These are phyloP conservation scores for Platerodrilus igneus DNA, from an alignment of 2,888 invertebrate species.

Conservation along the genomic window DNA sequence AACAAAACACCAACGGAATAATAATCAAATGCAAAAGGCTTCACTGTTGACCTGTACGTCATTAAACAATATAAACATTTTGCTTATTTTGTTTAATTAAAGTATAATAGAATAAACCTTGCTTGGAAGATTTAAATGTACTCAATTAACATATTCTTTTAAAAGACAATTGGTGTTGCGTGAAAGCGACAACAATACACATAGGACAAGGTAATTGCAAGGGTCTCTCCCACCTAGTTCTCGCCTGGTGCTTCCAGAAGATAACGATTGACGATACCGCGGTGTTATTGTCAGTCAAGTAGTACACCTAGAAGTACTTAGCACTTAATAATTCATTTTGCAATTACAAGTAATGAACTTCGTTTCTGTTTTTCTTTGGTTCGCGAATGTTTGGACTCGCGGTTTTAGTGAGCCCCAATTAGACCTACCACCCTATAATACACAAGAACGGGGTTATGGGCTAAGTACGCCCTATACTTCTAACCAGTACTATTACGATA, in stretches of 20 bases:
- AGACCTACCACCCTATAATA: constrained; percentile 30
- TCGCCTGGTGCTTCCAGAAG: constrained; percentile 40
- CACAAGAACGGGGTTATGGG: constrained; percentile 15
- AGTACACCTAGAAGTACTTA: constrained; percentile 31
- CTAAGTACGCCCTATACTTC: constrained; percentile 18
- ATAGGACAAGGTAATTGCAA: constrained; percentile 38
- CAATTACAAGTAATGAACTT: constrained; percentile 9
- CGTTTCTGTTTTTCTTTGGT: not conserved
- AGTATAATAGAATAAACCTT: too few species aligned
- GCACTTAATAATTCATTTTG: constrained; percentile 21
- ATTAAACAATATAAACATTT: too few species aligned
- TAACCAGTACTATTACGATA: constrained; percentile 11
- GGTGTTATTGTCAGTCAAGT: constrained; percentile 38
- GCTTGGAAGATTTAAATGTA: too few species aligned
- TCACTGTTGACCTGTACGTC: too few species aligned
- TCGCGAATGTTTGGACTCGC: too few species aligned
- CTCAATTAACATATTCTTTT: constrained; percentile 30
- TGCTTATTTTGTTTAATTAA: too few species aligned
- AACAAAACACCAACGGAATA: too few species aligned
- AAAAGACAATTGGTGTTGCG: constrained; percentile 32
- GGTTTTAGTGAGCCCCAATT: constrained; percentile 26
- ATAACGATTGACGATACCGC: too few species aligned
- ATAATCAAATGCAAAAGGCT: too few species aligned
- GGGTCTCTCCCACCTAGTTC: constrained; percentile 36
- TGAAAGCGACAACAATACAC: constrained; percentile 39